Evolutionary conservation across 2,113 vertebrate species (phyloP), one percentile per base, ranked within the genome.

Genomic region (Gobiocypris rarus): DNA sequence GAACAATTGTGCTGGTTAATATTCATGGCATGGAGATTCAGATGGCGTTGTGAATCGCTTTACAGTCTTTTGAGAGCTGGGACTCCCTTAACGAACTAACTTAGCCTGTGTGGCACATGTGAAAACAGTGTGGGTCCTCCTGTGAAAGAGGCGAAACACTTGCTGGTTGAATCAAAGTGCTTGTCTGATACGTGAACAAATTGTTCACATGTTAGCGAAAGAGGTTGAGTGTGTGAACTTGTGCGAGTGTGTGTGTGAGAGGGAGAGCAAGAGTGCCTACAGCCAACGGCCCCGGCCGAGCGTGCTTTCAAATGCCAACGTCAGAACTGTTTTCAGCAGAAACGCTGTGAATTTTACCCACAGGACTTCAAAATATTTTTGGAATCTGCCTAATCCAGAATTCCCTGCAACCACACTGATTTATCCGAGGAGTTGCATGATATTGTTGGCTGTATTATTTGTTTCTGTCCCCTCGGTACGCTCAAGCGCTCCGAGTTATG

Each of bases 291-390:
- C 41, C 34, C 48, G 43, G 34, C 17, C 24, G 52, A 76, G 3
- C 52, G 52, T 89, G 82, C 87, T 88, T 92, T 91, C 88, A 90
- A 89, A 91, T 83, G 86, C 70, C 88, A 86, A 87, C 87, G 83
- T 83, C 70, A 84, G 86, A 87, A 83, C 69, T 67, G 28, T 82
- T 69, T 81, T 28, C 26, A 88, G 69, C 69, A 77, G 24, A 67
- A 88, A 83, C 73, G 26, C 78, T 80, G 80, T 77, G 56, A 86
- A 86, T 86, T 89, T 84, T 31, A 43, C 74, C 88, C 77, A 74
- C 65, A 56, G 54, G 59, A 88, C 56, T 59, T 61, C 22, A 24
- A 24, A 43, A 59, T 15, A 59, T 41, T n/a, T 59, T 9, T 26
- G 13, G 61, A 61, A 63, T 61, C 34, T 78, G 56, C 76, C 61